Percentiles rank a stretch among this genome's conserved stretches.
These are phyloP conservation scores for Aradus depressus DNA, from an alignment of 2,888 invertebrate species.

Conservation along the genomic window DNA sequence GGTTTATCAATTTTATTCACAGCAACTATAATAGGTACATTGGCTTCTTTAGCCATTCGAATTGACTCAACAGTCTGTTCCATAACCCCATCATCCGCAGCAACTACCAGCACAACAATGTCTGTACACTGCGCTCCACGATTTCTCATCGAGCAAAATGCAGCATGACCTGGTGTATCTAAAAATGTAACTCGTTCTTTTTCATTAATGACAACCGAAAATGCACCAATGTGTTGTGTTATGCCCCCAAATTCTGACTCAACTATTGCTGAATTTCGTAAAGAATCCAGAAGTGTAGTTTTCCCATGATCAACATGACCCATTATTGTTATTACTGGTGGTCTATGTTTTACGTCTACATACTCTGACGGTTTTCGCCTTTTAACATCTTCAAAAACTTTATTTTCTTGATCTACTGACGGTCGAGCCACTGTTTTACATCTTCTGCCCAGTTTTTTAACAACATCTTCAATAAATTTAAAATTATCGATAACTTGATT, in stretches of 20 bases:
- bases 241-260: conserved; percentile 94
- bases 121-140: conserved; percentile 92
- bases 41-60: conserved; percentile 65
- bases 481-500: conserved; percentile 50
- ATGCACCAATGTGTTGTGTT: conserved; percentile 98
- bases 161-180: conserved; percentile 98
- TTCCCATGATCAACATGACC: conserved; percentile 99
- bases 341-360: conserved; percentile 46
- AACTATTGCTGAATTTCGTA: conserved; percentile 76
- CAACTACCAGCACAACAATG: conserved; percentile 88
- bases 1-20: conserved; percentile 97
- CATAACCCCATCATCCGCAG: conserved; percentile 98
- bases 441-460: conserved; percentile 55
- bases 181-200: conserved; percentile 75
- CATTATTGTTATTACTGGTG: conserved; percentile 97
- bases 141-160: conserved; percentile 85
- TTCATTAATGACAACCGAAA: conserved; percentile 50
- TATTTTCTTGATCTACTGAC: conserved; percentile 37
- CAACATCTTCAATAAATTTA: conserved; percentile 53
- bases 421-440: conserved; percentile 47
- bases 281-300: conserved; percentile 84
- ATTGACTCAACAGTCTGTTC: conserved; percentile 92
- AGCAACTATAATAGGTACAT: conserved; percentile 89
- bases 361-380: conserved; percentile 16
- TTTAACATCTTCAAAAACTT: conserved; percentile 34